phyloP scores from a whole-genome alignment of 2,113 vertebrate genomes.

The Cisticola juncidis region DNA sequence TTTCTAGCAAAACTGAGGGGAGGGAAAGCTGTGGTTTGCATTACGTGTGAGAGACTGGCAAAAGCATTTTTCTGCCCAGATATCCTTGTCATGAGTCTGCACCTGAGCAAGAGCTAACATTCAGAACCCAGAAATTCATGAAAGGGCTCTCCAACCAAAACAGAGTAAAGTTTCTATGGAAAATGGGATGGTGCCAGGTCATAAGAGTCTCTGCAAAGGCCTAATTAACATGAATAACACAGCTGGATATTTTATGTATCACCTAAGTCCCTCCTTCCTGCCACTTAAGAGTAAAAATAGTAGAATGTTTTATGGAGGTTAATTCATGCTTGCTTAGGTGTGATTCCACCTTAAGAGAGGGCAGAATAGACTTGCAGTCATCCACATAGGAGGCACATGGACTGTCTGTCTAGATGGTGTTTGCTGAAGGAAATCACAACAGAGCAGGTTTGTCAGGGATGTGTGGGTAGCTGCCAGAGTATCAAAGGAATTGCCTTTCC shows the following conservation, averaged over 20 bases:
- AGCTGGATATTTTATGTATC: conserved; percentile 44
- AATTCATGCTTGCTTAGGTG: background rate
- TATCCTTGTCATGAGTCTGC: background rate
- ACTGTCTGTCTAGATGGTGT: background rate
- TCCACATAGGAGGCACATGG: background rate
- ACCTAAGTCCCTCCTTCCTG: conserved; percentile 42
- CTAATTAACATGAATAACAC: conserved; percentile 49
- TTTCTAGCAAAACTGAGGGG: background rate
- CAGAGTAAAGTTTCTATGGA: conserved; percentile 20
- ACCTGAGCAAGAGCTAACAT: background rate
- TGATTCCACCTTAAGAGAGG: background rate
- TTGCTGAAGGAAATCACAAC: conserved; percentile 15
- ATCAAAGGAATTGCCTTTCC: background rate
- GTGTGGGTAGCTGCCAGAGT: background rate
- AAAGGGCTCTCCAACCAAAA: conserved; percentile 23
- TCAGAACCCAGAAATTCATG: background rate
- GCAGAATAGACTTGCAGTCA: background rate
- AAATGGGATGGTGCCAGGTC: conserved; percentile 31
- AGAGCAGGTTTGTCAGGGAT: background rate
- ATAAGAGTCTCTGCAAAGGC: background rate
- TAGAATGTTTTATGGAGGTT: background rate
- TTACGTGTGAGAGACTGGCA: background rate
- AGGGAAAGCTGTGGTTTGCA: background rate
- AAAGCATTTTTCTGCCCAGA: background rate
- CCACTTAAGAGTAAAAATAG: conserved; percentile 30